Conservation (phyloP, 2,888 invertebrate genomes). For the Rhopalosiphum nymphaeae region DNA sequence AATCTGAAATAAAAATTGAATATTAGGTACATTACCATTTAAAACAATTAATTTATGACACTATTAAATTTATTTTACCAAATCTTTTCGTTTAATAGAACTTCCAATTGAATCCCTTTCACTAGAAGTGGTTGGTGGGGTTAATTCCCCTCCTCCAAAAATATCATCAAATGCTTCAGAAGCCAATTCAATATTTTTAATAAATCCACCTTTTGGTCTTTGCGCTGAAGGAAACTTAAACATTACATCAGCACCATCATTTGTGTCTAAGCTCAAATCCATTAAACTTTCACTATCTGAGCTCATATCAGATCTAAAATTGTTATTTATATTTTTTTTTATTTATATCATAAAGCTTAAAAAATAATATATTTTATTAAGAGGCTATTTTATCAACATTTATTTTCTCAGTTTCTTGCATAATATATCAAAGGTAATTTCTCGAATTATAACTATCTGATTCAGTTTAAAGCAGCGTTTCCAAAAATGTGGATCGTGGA, state of each 20-base stretch:
- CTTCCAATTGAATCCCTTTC: conserved; percentile 83
- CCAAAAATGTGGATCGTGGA: no score
- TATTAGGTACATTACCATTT: not conserved
- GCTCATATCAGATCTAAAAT: conserved; percentile 76
- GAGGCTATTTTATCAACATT: not conserved
- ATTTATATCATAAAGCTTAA: not conserved
- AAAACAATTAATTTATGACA: not conserved
- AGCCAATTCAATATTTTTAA: conserved; percentile 77
- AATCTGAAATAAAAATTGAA: conserved; percentile 70
- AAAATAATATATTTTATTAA: not conserved
- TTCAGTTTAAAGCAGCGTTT: not conserved
- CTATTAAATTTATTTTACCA: conserved; percentile 73
- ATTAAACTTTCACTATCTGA: conserved; percentile 90
- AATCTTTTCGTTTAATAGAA: conserved; percentile 82
- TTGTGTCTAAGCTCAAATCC: conserved; percentile 60
- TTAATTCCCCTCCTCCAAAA: conserved; percentile 70
- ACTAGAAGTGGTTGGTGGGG: conserved; percentile 83
- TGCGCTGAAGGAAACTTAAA: conserved; percentile 71
- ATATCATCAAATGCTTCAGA: conserved; percentile 84
- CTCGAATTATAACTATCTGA: not conserved
- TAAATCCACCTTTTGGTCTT: conserved; percentile 41
- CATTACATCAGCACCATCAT: conserved; percentile 72
- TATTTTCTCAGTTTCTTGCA: not conserved
- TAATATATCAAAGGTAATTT: not conserved
- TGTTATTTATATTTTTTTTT: not conserved